A percentile compares a stretch with the other conserved stretches of the same genome.
Conservation (phyloP, 2,113 vertebrate species). For the Apodemus sylvaticus region DNA sequence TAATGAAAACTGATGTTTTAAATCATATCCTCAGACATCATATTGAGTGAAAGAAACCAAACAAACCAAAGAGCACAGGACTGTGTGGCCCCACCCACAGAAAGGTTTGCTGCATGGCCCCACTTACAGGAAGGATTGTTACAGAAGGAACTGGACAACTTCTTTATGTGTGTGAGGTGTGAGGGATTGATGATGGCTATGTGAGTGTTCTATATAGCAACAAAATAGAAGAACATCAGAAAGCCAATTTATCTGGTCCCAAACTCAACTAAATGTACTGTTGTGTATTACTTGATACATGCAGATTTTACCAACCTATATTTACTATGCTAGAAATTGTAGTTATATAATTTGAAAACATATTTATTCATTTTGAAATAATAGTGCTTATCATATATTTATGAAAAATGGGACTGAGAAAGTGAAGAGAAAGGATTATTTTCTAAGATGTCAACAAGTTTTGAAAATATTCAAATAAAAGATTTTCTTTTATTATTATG, state of each 20-base stretch:
- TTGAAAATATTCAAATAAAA: background rate
- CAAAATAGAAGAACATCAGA: background rate
- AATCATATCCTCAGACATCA: background rate
- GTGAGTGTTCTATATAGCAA: background rate
- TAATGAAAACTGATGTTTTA: background rate
- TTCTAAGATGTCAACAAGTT: background rate
- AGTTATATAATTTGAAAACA: background rate
- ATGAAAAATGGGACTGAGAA: background rate
- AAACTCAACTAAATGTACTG: background rate
- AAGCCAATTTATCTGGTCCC: background rate
- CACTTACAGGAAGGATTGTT: background rate
- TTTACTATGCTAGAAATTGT: background rate
- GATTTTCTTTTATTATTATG: background rate
- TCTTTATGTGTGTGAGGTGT: background rate
- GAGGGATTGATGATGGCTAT: background rate
- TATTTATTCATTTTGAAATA: background rate
- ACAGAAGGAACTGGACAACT: background rate
- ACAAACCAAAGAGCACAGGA: background rate
- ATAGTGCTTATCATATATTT: background rate
- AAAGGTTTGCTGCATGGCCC: too few species aligned
- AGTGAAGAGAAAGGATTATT: background rate
- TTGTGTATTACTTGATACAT: too few species aligned
- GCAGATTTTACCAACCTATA: background rate
- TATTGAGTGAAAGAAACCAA: background rate
- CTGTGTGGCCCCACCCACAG: too few species aligned